phyloP scores from a whole-genome alignment of 2,113 vertebrate genomes.

The Alaudala cheleensis region DNA sequence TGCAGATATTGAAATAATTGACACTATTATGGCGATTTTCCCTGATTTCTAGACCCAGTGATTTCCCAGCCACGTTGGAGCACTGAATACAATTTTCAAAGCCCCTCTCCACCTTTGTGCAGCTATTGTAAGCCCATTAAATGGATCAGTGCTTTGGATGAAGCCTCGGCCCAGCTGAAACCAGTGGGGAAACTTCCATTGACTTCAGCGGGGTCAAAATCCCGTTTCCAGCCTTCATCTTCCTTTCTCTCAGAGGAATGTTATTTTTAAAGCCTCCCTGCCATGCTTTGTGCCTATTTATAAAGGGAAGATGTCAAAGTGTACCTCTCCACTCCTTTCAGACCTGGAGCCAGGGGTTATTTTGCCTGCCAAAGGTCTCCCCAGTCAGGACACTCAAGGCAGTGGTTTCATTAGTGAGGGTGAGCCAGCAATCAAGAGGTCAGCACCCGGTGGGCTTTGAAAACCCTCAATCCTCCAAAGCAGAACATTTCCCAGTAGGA shows the following conservation, averaged over 20 bases:
- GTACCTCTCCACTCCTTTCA: neutral
- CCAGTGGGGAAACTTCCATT: neutral
- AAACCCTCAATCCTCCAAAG: neutral
- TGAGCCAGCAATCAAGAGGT: constrained; percentile 57
- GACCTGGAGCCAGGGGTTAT: neutral
- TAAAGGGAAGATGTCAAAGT: constrained; percentile 32
- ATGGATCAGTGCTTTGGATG: neutral
- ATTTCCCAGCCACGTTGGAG: neutral
- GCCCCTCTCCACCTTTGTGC: neutral
- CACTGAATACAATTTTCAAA: neutral
- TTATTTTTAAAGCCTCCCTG: constrained; percentile 54
- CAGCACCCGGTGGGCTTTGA: neutral
- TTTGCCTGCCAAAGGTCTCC: constrained; percentile 9
- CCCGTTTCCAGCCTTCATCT: neutral
- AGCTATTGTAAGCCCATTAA: neutral
- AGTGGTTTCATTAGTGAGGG: constrained; percentile 5
- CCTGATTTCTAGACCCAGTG: neutral
- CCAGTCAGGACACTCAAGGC: neutral
- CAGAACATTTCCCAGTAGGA: constrained; percentile 44
- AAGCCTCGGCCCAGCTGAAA: constrained; percentile 1
- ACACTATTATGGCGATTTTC: neutral
- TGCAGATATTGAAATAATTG: neutral
- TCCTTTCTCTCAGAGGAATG: neutral
- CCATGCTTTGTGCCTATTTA: constrained; percentile 43
- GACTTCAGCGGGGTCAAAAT: neutral